Evolutionary conservation across 2,888 invertebrate genomes (phyloP).

Genomic region (Eueremaeus valkanovi): DNA sequence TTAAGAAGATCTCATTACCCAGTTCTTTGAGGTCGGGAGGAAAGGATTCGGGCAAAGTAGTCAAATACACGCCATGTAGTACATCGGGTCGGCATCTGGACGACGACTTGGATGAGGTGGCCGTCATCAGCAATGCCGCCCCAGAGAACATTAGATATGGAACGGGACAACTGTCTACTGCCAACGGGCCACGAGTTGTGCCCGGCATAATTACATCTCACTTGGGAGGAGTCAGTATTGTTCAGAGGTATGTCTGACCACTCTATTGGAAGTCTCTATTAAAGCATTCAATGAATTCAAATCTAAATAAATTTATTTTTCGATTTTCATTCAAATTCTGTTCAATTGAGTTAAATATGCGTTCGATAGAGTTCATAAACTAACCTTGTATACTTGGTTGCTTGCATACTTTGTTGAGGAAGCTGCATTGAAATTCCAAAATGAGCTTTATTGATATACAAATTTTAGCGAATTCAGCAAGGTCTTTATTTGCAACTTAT

Average conservation of each 20-base stretch:
- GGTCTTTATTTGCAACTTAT: no score
- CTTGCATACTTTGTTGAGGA: no score
- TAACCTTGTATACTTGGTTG: no score
- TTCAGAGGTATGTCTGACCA: slow-evolving; percentile 17
- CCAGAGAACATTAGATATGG: slow-evolving; percentile 60
- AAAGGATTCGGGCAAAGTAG: slow-evolving; percentile 48
- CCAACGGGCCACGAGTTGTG: slow-evolving; percentile 62
- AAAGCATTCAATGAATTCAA: no score
- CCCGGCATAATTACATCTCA: slow-evolving; percentile 53
- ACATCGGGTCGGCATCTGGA: slow-evolving; percentile 48
- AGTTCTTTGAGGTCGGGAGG: slow-evolving; percentile 39
- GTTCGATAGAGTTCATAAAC: no score
- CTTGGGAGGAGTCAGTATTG: slow-evolving; percentile 30
- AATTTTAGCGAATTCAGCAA: no score
- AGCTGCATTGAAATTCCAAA: no score
- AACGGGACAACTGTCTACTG: slow-evolving; percentile 56
- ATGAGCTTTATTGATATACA: no score
- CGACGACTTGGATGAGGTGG: slow-evolving; percentile 56
- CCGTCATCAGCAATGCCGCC: slow-evolving; percentile 61
- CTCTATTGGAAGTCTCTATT: no score
- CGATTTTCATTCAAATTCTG: no score
- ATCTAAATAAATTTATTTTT: no score
- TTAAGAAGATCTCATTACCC: slow-evolving; percentile 40
- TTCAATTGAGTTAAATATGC: no score
- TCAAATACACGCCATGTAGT: slow-evolving; percentile 53